Percentiles rank a stretch among this genome's conserved stretches.
Conservation (phyloP, 2,113 vertebrate species). For the Platysternon megacephalum region DNA sequence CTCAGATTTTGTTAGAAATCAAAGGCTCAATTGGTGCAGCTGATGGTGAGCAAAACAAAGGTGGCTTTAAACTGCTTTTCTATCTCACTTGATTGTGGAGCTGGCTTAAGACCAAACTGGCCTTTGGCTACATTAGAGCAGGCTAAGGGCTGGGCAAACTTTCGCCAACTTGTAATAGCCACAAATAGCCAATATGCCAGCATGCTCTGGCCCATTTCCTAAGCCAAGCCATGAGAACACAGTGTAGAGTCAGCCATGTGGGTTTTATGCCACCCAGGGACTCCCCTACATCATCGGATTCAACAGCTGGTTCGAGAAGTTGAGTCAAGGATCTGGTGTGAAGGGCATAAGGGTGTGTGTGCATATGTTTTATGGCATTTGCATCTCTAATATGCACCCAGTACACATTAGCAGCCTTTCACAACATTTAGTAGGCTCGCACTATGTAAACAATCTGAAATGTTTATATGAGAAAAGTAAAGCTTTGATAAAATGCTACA, state of each 20-base stretch:
- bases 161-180: neutral
- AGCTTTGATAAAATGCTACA: constrained; percentile 53
- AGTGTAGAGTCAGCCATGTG: neutral
- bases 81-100: neutral
- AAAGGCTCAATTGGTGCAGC: neutral
- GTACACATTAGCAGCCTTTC: constrained; percentile 25
- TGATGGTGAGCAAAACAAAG: neutral
- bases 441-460: constrained; percentile 50
- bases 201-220: fast-evolving
- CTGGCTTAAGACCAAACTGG: neutral
- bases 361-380: neutral
- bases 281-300: fast-evolving
- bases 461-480: constrained; percentile 60
- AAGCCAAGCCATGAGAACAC: neutral
- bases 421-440: constrained; percentile 3
- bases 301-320: neutral
- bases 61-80: neutral
- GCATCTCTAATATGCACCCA: neutral
- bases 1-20: constrained; percentile 29
- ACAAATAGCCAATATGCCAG: neutral
- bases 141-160: neutral
- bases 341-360: neutral
- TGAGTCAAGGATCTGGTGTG: fast-evolving
- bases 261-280: neutral
- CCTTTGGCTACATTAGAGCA: neutral